Conservation (phyloP, 2,888 invertebrate genomes). For the Dexiosoma caninum region DNA sequence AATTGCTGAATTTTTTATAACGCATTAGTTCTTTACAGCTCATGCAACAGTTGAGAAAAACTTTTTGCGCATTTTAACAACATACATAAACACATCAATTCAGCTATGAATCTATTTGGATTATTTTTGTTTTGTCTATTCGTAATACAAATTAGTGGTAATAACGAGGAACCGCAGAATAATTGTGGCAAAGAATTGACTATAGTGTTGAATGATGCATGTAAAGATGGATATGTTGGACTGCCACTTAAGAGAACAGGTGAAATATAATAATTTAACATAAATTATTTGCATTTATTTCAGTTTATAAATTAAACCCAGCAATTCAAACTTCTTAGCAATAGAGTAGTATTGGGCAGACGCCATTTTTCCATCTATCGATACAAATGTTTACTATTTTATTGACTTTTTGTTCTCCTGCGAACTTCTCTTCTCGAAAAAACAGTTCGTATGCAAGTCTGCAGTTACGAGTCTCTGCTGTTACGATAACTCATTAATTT, state of each 20-base stretch:
- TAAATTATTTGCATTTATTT: too few relatives aligned
- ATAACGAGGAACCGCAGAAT: not conserved
- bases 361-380: too few relatives aligned
- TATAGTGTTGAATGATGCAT: not conserved
- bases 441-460: too few relatives aligned
- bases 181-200: constrained; percentile 8
- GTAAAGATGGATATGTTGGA: constrained; percentile 24
- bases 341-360: too few relatives aligned
- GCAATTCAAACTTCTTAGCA: too few relatives aligned
- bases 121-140: not conserved
- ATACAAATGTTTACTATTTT: too few relatives aligned
- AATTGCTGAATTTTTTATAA: not conserved
- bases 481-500: too few relatives aligned
- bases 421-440: too few relatives aligned
- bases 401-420: too few relatives aligned
- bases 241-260: constrained; percentile 15
- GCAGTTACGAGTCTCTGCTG: too few relatives aligned
- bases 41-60: not conserved
- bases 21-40: not conserved
- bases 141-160: not conserved
- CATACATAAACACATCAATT: not conserved
- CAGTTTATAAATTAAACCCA: too few relatives aligned
- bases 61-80: not conserved
- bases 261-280: too few relatives aligned
- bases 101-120: constrained; percentile 9